These are phyloP conservation scores for Rhogogaster chlorosoma DNA, from an alignment of 2,888 invertebrate species.

Conservation along the genomic window DNA sequence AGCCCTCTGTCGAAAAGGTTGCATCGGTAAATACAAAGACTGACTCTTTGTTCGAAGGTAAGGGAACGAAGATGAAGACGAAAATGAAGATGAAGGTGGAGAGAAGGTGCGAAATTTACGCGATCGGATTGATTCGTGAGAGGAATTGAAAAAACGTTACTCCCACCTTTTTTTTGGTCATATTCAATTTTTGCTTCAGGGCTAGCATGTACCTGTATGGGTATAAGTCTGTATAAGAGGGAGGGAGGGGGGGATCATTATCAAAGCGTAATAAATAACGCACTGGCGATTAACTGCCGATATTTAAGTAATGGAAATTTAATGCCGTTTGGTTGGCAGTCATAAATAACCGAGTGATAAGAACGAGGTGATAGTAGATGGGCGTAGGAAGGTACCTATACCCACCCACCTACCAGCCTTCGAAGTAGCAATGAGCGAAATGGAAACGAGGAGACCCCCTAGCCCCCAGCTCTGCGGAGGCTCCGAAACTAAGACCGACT, in stretches of 20 bases:
- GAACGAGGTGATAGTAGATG: slow-evolving; percentile 55
- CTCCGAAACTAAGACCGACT: slow-evolving; percentile 61
- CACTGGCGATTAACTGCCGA: slow-evolving; percentile 41
- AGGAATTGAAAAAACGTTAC: not conserved
- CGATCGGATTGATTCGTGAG: not conserved
- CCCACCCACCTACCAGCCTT: not conserved
- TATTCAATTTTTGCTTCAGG: slow-evolving; percentile 32
- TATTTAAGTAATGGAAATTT: slow-evolving; percentile 59
- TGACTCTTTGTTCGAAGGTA: not conserved
- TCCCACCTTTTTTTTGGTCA: not conserved
- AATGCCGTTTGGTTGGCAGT: slow-evolving; percentile 55
- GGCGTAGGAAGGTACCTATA: not conserved
- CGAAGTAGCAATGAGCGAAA: slow-evolving; percentile 37
- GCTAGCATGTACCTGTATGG: not conserved
- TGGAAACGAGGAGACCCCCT: slow-evolving; percentile 39
- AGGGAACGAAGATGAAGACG: not conserved
- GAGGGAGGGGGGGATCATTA: not conserved
- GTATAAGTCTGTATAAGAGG: not conserved
- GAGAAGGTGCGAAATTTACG: not conserved
- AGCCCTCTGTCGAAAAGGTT: slow-evolving; percentile 32
- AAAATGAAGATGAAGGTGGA: not conserved
- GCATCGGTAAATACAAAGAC: slow-evolving; percentile 32
- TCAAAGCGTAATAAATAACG: not conserved
- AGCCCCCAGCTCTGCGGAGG: not conserved
- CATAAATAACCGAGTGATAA: slow-evolving; percentile 58